Conservation (phyloP, 2,888 invertebrate species). For the Seira sanloemensis region DNA sequence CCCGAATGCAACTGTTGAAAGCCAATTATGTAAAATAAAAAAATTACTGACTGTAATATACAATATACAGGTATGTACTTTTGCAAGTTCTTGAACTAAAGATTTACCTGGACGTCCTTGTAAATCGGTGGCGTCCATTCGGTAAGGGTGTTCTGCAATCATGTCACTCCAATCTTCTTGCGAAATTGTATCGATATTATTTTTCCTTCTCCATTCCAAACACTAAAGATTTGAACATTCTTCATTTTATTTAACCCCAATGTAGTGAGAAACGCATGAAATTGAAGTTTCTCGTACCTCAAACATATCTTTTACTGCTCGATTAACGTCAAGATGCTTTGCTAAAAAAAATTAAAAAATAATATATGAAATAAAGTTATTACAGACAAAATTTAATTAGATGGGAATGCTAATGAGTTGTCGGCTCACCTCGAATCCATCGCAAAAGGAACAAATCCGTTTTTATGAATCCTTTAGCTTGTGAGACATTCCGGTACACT, state of each 20-base stretch:
- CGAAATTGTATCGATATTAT: slow-evolving; percentile 26
- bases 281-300: slow-evolving; percentile 29
- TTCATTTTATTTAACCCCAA: too few relatives aligned
- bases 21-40: not conserved
- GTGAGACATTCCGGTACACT: slow-evolving; percentile 20
- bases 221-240: slow-evolving; percentile 32
- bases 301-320: slow-evolving; percentile 45
- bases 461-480: slow-evolving; percentile 31
- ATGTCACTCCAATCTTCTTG: slow-evolving; percentile 47
- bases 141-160: slow-evolving; percentile 30
- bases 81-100: too few relatives aligned
- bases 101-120: slow-evolving; percentile 48
- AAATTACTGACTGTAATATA: too few relatives aligned
- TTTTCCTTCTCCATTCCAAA: slow-evolving; percentile 37
- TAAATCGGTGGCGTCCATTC: slow-evolving; percentile 28
- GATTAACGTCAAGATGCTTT: slow-evolving; percentile 35
- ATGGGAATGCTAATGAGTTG: too few relatives aligned
- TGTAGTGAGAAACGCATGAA: too few relatives aligned
- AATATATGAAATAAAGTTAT: too few relatives aligned
- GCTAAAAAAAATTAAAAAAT: slow-evolving; percentile 20
- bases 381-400: too few relatives aligned
- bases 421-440: slow-evolving; percentile 43
- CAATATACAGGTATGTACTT: too few relatives aligned
- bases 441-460: slow-evolving; percentile 41
- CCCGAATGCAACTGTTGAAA: slow-evolving; percentile 28